These are phyloP conservation scores for Crotalus viridis DNA, from an alignment of 2,113 vertebrate species.

Conservation along the genomic window DNA sequence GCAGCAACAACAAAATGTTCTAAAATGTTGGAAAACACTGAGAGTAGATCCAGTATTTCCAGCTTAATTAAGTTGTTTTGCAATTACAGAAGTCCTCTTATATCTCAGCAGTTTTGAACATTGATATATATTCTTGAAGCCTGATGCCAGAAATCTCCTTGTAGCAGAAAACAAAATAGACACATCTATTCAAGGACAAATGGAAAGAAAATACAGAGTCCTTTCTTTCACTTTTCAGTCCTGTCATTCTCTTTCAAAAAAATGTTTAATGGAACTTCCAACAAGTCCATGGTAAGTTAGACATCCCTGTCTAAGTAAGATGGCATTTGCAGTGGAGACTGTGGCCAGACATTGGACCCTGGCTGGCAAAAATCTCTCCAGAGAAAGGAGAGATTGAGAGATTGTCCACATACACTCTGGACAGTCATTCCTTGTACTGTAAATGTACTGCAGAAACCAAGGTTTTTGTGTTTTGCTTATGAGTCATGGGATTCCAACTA, in stretches of 20 bases:
- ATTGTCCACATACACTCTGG: not conserved
- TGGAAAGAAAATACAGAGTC: constrained; percentile 31
- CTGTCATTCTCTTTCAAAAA: constrained; percentile 27
- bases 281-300: not conserved
- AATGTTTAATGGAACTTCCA: not conserved
- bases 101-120: constrained; percentile 33
- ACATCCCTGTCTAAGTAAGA: not conserved
- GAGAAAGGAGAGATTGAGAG: not conserved
- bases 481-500: not conserved
- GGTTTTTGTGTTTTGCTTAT: not conserved
- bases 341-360: not conserved
- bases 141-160: constrained; percentile 36
- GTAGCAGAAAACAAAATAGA: constrained; percentile 46
- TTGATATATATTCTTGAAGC: constrained; percentile 50
- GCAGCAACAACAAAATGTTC: not conserved
- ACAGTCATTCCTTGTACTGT: not conserved
- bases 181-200: constrained; percentile 35
- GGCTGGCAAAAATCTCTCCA: not conserved
- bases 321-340: not conserved
- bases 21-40: constrained; percentile 15
- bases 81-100: constrained; percentile 42
- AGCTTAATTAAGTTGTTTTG: constrained; percentile 57
- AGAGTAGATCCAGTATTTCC: constrained; percentile 43
- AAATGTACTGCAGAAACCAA: not conserved
- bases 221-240: constrained; percentile 28